phyloP scores from a whole-genome alignment of 1,140 invertebrate genomes.

The Eueides isabella region DNA sequence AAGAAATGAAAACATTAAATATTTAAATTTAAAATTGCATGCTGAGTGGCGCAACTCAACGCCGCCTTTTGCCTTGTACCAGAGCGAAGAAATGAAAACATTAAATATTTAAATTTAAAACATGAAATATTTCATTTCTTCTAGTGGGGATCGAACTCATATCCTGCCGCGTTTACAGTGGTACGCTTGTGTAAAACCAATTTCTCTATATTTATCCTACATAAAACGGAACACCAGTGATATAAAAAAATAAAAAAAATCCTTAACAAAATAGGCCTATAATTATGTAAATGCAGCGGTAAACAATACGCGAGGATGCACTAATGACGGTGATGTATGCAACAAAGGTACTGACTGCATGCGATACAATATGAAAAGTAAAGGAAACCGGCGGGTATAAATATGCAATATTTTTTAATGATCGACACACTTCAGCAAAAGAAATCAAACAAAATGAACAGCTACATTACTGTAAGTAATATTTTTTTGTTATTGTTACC shows the following conservation, averaged over 20 bases:
- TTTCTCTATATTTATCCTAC: no score
- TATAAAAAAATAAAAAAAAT: neutral
- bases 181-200: no score
- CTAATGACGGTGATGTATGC: constrained; percentile 1
- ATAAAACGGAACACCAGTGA: no score
- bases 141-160: no score
- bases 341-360: neutral
- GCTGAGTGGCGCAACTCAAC: no score
- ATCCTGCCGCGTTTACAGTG: no score
- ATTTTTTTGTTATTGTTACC: neutral
- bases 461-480: constrained; percentile 17
- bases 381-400: neutral
- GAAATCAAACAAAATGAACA: constrained; percentile 16
- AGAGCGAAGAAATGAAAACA: no score
- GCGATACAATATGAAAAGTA: neutral
- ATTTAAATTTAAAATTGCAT: no score
- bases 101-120: no score
- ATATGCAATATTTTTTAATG: constrained; percentile 3
- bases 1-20: no score
- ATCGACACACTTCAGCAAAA: constrained; percentile 14
- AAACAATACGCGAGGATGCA: neutral
- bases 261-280: neutral
- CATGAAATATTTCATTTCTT: no score
- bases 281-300: neutral
- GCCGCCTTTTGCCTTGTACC: no score